Base-by-base conservation (phyloP, 1,140 invertebrate species). In the Popillia japonica region DNA sequence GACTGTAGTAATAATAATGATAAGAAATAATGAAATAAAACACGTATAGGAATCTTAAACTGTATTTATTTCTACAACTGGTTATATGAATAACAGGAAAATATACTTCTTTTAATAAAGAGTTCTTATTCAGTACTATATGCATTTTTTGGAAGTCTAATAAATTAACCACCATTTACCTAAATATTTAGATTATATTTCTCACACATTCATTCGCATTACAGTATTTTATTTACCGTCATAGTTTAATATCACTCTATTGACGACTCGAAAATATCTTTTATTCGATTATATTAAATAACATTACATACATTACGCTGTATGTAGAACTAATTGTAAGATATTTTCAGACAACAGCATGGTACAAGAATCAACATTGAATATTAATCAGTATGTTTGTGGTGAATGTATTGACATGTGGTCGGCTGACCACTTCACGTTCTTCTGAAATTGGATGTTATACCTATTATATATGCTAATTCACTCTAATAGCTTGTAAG, bases 51-150 rank as follows among this genome's bases (percentile, higher is more conserved):
- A n/a, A n/a, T 55, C 48, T 3, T 17, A 55, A 55, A 55, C 3
- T 48, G 44, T 48, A 55, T 55, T 55, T 55, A 55, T 55, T 55
- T 55, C 48, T 55, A 55, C 48, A 55, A 55, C 48, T n/a, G 48
- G 48, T 17, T 55, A 48, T 48, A 55, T 55, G n/a, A 55, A 55
- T 55, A 55, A 55, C 48, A 55, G 48, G 48, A 55, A 55, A 55
- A 55, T 55, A 55, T 55, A 55, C 4, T 55, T 55, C 17, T 20
- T 55, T 17, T 55, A 55, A 17, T 55, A 55, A n/a, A 55, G 48
- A 55, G 14, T 55, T n/a, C 48, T 55, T 55, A 55, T n/a, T 55
- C n/a, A 0, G 10, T 14, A 55, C 17, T 17, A 55, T 14, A 17
- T 55, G 14, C 48, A 17, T 55, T 17, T 3, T 55, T 55, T 55